Conservation (phyloP, 2,113 vertebrate species). For the Acinonyx jubatus region DNA sequence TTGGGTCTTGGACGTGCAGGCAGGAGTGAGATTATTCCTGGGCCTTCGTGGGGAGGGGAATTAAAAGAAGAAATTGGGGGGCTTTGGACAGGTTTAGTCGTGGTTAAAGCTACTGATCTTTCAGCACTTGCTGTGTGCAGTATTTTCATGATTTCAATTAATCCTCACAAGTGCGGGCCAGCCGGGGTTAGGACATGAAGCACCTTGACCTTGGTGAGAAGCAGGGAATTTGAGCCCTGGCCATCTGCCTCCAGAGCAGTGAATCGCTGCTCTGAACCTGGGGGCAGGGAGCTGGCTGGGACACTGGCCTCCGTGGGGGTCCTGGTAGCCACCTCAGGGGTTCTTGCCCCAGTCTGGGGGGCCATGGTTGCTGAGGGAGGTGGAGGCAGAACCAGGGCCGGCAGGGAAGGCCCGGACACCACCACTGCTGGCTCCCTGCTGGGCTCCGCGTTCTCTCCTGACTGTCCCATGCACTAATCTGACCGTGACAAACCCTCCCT, state of each 20-base stretch:
- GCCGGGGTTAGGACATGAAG: rapidly evolving
- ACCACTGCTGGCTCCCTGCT: not conserved
- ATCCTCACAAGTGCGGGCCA: not conserved
- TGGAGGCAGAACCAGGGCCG: not conserved
- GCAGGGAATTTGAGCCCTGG: not conserved
- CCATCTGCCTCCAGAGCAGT: not conserved
- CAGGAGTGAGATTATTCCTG: not conserved
- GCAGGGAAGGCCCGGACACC: too few relatives aligned
- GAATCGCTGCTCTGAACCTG: rapidly evolving
- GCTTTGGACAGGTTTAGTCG: not conserved
- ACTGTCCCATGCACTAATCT: not conserved
- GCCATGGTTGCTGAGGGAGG: rapidly evolving
- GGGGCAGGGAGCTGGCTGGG: not conserved
- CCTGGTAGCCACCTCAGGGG: not conserved
- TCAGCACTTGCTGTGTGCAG: not conserved
- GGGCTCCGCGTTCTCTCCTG: not conserved
- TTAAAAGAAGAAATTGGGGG: not conserved
- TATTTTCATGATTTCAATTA: not conserved
- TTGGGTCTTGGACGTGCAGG: not conserved
- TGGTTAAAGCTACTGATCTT: not conserved
- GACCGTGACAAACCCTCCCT: not conserved
- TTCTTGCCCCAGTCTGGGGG: not conserved
- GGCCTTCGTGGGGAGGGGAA: not conserved
- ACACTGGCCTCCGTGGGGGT: not conserved
- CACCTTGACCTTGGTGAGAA: not conserved